Percentiles rank a stretch among this genome's conserved stretches.
Evolutionary conservation across 1,140 invertebrate genomes (phyloP).

Genomic region (Oncopodura yosiiana): DNA sequence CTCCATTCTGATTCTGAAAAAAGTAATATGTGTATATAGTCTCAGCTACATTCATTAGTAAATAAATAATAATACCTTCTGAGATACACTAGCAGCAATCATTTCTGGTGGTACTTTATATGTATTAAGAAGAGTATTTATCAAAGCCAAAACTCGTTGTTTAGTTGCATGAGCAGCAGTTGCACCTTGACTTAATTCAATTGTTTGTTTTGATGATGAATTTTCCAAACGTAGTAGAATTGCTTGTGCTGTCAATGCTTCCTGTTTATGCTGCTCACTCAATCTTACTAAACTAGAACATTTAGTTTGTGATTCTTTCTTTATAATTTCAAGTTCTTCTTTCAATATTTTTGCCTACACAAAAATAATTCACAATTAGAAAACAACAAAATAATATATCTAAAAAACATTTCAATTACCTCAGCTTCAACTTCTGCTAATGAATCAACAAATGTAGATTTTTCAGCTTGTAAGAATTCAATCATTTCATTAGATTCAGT

Average conservation of each 20-base stretch:
- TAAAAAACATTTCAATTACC: constrained; percentile 38
- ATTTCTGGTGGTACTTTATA: constrained; percentile 25
- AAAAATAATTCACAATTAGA: background rate
- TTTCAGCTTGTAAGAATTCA: constrained; percentile 68
- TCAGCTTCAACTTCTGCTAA: constrained; percentile 63
- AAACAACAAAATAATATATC: background rate
- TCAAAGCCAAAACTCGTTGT: constrained; percentile 15
- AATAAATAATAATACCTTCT: too few species aligned
- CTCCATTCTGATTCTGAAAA: too few species aligned
- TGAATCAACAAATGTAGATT: constrained; percentile 57
- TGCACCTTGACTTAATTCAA: constrained; percentile 16
- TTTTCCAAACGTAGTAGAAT: constrained; percentile 23
- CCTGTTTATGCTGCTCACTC: constrained; percentile 34
- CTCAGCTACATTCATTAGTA: too few species aligned
- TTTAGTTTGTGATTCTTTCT: constrained; percentile 27
- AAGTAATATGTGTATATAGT: too few species aligned
- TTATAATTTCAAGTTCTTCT: constrained; percentile 18
- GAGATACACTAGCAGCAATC: background rate
- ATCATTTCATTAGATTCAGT: constrained; percentile 60
- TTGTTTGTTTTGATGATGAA: constrained; percentile 4
- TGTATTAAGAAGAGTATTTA: constrained; percentile 18
- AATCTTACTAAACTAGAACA: constrained; percentile 31
- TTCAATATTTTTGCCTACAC: constrained; percentile 23
- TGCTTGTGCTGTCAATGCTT: constrained; percentile 27
- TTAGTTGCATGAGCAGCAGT: constrained; percentile 7